Evolutionary conservation across 2,888 invertebrate species (phyloP).

Genomic region (Stenurella melanura): DNA sequence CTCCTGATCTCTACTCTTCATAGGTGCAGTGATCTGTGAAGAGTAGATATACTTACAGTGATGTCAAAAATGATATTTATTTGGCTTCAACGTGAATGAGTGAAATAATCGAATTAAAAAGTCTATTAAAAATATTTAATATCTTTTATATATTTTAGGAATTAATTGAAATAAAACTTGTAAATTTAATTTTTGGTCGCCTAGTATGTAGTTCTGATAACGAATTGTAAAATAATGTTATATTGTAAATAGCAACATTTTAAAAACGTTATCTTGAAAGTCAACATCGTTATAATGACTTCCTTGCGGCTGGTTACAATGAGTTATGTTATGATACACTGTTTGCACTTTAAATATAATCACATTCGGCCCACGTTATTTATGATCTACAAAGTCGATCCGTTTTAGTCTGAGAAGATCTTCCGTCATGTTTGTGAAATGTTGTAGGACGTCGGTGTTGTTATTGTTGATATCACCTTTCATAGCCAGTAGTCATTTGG

Average conservation of each 20-base stretch:
- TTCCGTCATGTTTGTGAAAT: slow-evolving; percentile 5
- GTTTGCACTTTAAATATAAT: not conserved
- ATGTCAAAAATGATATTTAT: no score
- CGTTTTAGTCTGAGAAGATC: not conserved
- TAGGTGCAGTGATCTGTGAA: no score
- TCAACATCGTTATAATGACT: not conserved
- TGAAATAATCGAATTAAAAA: no score
- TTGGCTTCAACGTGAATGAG: no score
- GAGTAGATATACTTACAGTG: no score
- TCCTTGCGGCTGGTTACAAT: not conserved
- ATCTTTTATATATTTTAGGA: no score
- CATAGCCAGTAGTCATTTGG: not conserved
- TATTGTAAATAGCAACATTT: not conserved
- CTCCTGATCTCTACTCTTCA: no score
- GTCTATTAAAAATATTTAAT: no score
- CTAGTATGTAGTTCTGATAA: not conserved
- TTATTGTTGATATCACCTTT: slow-evolving; percentile 19
- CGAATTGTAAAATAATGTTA: not conserved
- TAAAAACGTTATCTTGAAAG: not conserved
- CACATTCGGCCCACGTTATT: not conserved
- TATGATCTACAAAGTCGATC: not conserved
- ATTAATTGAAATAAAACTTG: no score
- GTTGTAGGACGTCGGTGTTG: not conserved
- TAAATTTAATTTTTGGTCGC: no score
- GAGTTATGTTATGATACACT: no score